These are phyloP conservation scores for Lepidurus couesii DNA, from an alignment of 1,140 invertebrate genomes.

Conservation along the genomic window DNA sequence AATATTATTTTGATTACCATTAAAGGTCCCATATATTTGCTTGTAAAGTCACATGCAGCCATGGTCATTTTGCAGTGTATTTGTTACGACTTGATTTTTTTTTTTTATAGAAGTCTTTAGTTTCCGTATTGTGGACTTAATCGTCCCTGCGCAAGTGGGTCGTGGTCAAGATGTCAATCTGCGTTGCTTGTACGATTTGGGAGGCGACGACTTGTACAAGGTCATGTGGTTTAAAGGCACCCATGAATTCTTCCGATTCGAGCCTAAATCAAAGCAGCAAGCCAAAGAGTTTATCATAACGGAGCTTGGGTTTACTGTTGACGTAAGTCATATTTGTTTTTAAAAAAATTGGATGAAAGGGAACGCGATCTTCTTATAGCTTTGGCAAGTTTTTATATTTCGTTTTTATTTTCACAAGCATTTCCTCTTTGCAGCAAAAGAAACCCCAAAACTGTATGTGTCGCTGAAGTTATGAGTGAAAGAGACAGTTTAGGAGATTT, in stretches of 20 bases:
- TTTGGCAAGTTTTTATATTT: too few species aligned
- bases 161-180: slow-evolving; percentile 24
- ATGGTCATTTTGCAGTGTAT: background rate
- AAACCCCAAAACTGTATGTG: background rate
- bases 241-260: background rate
- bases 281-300: background rate
- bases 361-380: background rate
- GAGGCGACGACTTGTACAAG: slow-evolving; percentile 20
- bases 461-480: background rate
- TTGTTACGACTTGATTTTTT: background rate
- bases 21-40: too few species aligned
- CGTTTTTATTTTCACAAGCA: too few species aligned
- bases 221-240: slow-evolving; percentile 29
- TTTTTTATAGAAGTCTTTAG: slow-evolving; percentile 6
- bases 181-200: slow-evolving; percentile 25
- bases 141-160: slow-evolving; percentile 25
- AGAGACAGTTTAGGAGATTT: background rate
- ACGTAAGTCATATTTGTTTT: slow-evolving; percentile 21
- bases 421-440: too few species aligned
- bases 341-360: background rate
- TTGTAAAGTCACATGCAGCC: too few species aligned
- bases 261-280: background rate
- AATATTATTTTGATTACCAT: too few species aligned
- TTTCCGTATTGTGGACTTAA: slow-evolving; percentile 23
- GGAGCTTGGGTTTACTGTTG: slow-evolving; percentile 24